phyloP scores from a whole-genome alignment of 1,140 invertebrate genomes.

The Papilio polytes region DNA sequence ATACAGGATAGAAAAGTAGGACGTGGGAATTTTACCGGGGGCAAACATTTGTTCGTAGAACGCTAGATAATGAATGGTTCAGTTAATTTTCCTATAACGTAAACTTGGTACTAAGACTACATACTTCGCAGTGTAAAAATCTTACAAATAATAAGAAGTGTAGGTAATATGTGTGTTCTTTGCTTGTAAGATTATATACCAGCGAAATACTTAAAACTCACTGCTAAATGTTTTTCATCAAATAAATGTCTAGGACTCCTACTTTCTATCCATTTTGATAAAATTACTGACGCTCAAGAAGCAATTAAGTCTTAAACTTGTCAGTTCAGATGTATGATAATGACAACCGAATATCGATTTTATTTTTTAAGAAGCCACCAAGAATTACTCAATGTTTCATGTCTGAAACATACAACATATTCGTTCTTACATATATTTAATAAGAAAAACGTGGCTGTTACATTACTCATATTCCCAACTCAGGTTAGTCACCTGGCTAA shows the following conservation, averaged over 20 bases:
- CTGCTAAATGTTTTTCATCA: no score
- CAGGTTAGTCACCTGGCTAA: neutral
- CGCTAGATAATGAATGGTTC: neutral
- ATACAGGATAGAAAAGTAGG: neutral
- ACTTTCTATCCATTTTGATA: neutral
- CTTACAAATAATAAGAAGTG: neutral
- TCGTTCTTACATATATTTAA: neutral
- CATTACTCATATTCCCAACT: neutral
- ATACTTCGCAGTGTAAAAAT: neutral
- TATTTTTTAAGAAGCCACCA: no score
- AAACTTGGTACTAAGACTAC: neutral
- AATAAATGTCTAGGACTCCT: no score
- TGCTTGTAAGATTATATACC: neutral
- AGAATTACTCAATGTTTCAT: no score
- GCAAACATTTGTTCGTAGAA: slow-evolving; percentile 6
- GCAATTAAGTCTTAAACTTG: no score
- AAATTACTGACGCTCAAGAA: no score
- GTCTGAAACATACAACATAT: neutral
- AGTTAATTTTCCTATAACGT: slow-evolving; percentile 7
- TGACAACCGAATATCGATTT: no score
- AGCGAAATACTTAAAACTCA: no score
- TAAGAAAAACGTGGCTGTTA: neutral
- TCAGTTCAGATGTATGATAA: no score
- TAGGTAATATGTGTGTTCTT: neutral
- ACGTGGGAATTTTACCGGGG: neutral